Percentiles rank a stretch among this genome's conserved stretches.
Conservation (phyloP, 2,888 invertebrate species). For the Drosophila maculinotata region DNA sequence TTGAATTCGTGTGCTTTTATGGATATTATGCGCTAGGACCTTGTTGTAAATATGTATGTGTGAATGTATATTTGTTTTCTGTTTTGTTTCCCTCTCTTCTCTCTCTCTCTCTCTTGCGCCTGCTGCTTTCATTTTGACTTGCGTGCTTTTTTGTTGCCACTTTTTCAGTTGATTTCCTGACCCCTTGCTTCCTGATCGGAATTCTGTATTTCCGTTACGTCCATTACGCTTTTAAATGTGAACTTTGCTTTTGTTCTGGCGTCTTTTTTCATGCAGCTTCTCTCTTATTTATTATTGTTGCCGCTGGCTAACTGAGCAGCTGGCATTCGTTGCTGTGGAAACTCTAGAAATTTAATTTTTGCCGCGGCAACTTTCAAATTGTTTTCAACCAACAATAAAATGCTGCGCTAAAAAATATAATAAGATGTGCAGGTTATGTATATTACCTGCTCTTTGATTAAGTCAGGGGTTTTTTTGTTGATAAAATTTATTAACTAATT, state of each 20-base stretch:
- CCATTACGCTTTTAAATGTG: conserved; percentile 74
- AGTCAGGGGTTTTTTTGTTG: too few relatives aligned
- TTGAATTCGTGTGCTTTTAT: conserved; percentile 45
- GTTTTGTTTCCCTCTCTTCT: conserved; percentile 12
- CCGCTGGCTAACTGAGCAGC: conserved; percentile 24
- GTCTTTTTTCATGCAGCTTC: conserved; percentile 17
- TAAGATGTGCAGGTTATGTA: conserved; percentile 9
- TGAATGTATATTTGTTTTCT: conserved; percentile 5
- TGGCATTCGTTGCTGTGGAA: too few relatives aligned
- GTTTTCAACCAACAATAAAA: conserved; percentile 1
- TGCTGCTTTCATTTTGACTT: conserved; percentile 49
- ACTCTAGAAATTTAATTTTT: conserved; percentile 36
- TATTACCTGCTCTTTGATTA: conserved; percentile 26
- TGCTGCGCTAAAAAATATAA: background rate
- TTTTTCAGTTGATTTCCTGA: conserved; percentile 79
- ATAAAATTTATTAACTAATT: too few relatives aligned
- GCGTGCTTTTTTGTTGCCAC: conserved; percentile 57
- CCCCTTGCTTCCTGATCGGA: conserved; percentile 76
- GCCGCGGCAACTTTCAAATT: conserved; percentile 20
- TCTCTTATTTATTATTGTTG: conserved; percentile 47
- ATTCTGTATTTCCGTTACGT: conserved; percentile 75
- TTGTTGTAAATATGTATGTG: conserved; percentile 36
- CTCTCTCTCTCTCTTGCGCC: conserved; percentile 8
- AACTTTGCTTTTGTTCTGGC: conserved; percentile 45
- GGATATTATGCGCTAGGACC: conserved; percentile 24